Base-by-base conservation (phyloP, 2,113 vertebrate species). In the Calonectris borealis region DNA sequence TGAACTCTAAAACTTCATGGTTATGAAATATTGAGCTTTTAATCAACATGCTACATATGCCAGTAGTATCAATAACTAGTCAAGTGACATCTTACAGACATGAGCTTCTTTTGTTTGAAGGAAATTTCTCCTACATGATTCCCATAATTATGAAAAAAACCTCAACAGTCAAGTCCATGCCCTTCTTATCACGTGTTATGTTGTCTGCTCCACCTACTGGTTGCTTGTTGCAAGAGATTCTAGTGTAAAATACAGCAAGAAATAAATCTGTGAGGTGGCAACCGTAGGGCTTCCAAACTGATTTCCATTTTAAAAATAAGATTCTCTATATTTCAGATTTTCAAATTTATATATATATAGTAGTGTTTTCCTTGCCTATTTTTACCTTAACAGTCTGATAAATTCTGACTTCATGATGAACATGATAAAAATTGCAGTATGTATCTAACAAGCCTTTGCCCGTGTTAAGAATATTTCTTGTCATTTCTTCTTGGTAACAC, bases 21-120 rank as follows among this genome's bases (percentile, higher is more conserved):
- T 97, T 93, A 83, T 95, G 72, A 95, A 97, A 97, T 88, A 97
- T 40, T 88, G 88, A 97, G 89, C 91, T 96, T 96, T 97, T 97
- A 98, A 97, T 96, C 90, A 94, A 95, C 42, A 88, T 94, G 87
- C 40, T 96, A 60, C 93, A 91, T 97, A 86, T 69, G 71, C 42
- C 52, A 68, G 83, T 97, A 95, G 77, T 96, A 97, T 96, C 85
- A 96, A 72, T 95, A 95, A 78, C 85, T 93, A 90, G 87, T 94
- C 94, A 97, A 83, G 86, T 83, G 93, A 78, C 88, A 95, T 93
- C 84, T 96, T 94, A 91, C 52, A 72, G 44, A 89, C 24, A 64
- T 51, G 70, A 89, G 54, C 68, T 92, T 83, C 81, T 72, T 98
- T 96, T 96, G 78, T 97, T 96, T 96, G 92, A 97, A 97, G 94